These are phyloP conservation scores for Melitaea cinxia DNA, from an alignment of 1,140 invertebrate species.

Conservation along the genomic window DNA sequence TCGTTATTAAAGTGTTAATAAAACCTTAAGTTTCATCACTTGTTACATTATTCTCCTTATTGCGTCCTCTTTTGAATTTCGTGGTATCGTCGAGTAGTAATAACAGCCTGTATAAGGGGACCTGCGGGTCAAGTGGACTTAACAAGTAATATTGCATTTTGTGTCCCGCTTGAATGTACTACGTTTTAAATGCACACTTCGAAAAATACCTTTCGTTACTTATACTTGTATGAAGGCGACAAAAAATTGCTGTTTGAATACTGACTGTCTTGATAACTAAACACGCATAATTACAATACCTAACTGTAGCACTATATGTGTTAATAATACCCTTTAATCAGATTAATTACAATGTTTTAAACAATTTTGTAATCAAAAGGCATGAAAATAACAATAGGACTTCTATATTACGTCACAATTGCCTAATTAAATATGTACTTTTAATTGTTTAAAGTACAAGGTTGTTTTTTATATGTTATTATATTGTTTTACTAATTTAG, in stretches of 20 bases:
- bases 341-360: no score
- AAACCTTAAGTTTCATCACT: conserved; percentile 26
- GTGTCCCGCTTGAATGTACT: conserved; percentile 39
- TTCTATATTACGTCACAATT: no score
- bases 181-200: conserved; percentile 37
- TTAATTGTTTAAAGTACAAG: no score
- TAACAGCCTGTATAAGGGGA: conserved; percentile 61
- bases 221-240: conserved; percentile 7
- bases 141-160: conserved; percentile 78
- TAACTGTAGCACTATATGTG: no score
- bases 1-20: conserved; percentile 24
- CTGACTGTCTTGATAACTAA: no score
- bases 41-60: conserved; percentile 22
- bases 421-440: no score
- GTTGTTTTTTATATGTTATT: no score
- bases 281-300: no score
- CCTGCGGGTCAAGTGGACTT: conserved; percentile 69
- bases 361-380: no score
- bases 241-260: background rate
- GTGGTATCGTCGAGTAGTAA: conserved; percentile 42
- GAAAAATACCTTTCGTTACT: conserved; percentile 13
- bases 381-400: no score
- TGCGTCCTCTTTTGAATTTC: conserved; percentile 28
- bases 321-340: no score
- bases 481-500: no score